Percentiles rank a stretch among this genome's conserved stretches.
These are phyloP conservation scores for Hippocampus comes DNA, from an alignment of 2,113 vertebrate genomes.

Conservation along the genomic window DNA sequence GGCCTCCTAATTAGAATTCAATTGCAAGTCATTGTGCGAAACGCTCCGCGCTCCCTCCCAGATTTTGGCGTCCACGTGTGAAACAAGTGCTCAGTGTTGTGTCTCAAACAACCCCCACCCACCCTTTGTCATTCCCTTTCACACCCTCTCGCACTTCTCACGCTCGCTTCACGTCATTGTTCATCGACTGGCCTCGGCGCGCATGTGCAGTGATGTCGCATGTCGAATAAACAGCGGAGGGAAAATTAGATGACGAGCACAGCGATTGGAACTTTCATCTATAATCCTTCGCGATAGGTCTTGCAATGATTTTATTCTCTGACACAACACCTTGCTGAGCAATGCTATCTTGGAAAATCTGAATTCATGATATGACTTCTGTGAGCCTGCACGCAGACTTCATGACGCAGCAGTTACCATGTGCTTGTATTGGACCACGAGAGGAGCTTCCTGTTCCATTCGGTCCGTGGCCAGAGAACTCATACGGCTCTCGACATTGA, in stretches of 20 bases:
- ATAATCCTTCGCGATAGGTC: not conserved
- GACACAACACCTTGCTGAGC: not conserved
- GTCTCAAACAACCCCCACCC: conserved; percentile 13
- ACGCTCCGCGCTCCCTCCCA: conserved; percentile 20
- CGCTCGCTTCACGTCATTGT: conserved; percentile 18
- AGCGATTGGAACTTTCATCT: not conserved
- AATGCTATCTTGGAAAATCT: not conserved
- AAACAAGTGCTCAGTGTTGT: conserved; percentile 55
- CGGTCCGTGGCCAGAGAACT: not conserved
- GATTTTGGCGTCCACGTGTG: conserved; percentile 34
- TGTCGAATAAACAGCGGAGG: not conserved
- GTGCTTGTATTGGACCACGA: not conserved
- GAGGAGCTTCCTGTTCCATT: not conserved
- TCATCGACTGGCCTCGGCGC: conserved; percentile 21
- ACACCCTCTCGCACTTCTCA: conserved; percentile 26
- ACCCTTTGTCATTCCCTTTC: conserved; percentile 19
- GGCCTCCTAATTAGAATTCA: not conserved
- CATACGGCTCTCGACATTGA: not conserved
- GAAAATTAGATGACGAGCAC: not conserved
- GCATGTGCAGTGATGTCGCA: conserved; percentile 11
- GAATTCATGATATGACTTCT: not conserved
- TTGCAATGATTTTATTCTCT: not conserved
- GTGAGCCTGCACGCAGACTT: not conserved
- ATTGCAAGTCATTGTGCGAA: conserved; percentile 40
- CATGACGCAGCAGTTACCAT: not conserved